Evolutionary conservation across 2,888 invertebrate genomes (phyloP), one percentile per base, ranked within the genome.

Genomic region (Anticlea derivata): DNA sequence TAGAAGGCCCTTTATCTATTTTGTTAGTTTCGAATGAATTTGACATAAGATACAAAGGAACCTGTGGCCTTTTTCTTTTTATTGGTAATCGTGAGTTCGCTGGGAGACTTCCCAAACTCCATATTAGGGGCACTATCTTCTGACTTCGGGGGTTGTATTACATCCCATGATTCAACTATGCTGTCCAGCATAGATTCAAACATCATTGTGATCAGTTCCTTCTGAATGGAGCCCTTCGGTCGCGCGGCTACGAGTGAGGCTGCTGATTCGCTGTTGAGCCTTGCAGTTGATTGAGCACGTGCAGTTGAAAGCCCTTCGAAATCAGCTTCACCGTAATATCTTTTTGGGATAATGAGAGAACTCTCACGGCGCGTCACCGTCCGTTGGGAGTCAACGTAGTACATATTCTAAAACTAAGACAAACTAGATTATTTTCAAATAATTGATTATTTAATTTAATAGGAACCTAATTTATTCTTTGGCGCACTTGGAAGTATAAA

Each of bases 291-390:
- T 6, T 51, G 70, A 0, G 60, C 62, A 5, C 75, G 74, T 1
- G 61, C 53, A 7, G 73, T 60, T 7, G 70, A 68, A 13, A 66
- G 13, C 1, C 45, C 50, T 1, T 74, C 78, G 29, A 41, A 56
- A 8, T 75, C 73, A 10, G 29, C 31, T n/a, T 52, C 51, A 13
- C 60, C 46, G 1, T 38, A 44, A 43, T 39, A 29, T 41, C 34
- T 64, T 40, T 62, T 73, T 1, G 66, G 37, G 2, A 66, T 31
- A 29, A 84, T 51, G 23, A 87, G 61, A 8, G 87, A 88, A 61
- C 88, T 89, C 6, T 86, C 86, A 13, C 86, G 80, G 1, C 88
- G 79, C 7, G 84, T 86, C 6, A 80, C 31, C 5, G 82, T 85
- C 43, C 78, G 69, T 62, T 85, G 82, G 7, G 84, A 74, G 60